Percentiles rank a stretch among this genome's conserved stretches.
These are phyloP conservation scores for Dynastes hyllus DNA, from an alignment of 2,888 invertebrate species.

Conservation along the genomic window DNA sequence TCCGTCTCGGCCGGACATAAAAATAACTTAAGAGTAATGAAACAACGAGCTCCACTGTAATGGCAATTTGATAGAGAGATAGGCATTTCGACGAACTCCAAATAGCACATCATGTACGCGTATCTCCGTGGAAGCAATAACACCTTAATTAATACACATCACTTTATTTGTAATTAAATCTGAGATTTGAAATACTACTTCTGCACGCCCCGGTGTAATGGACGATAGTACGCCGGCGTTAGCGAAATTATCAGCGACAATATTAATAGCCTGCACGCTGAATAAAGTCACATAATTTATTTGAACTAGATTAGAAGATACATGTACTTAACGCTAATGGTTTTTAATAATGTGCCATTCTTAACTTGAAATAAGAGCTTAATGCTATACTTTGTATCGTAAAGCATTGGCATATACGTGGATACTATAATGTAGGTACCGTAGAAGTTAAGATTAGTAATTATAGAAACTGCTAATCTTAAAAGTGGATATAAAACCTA, in stretches of 20 bases:
- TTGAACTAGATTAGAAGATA: not conserved
- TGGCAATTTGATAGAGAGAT: slow-evolving; percentile 43
- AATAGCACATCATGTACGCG: not conserved
- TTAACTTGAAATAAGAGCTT: too few relatives aligned
- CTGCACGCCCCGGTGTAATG: slow-evolving; percentile 4
- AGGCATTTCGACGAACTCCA: slow-evolving; percentile 9
- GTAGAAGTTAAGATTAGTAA: too few relatives aligned
- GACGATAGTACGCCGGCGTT: not conserved
- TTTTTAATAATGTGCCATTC: too few relatives aligned
- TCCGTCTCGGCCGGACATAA: slow-evolving; percentile 10
- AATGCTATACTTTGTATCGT: too few relatives aligned
- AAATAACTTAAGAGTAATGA: slow-evolving; percentile 42
- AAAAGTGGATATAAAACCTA: too few relatives aligned
- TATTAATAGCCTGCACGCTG: not conserved
- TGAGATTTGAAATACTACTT: slow-evolving; percentile 13
- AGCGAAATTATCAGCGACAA: slow-evolving; percentile 8
- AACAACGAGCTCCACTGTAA: slow-evolving; percentile 24
- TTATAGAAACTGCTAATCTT: too few relatives aligned
- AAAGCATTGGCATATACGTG: too few relatives aligned
- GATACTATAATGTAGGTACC: too few relatives aligned
- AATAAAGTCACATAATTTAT: slow-evolving; percentile 9
- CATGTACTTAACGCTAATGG: too few relatives aligned
- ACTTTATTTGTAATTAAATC: slow-evolving; percentile 33
- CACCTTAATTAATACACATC: slow-evolving; percentile 31
- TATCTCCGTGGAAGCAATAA: slow-evolving; percentile 17